phyloP scores from a whole-genome alignment of 2,888 invertebrate species.

The Luperina nickerlii region DNA sequence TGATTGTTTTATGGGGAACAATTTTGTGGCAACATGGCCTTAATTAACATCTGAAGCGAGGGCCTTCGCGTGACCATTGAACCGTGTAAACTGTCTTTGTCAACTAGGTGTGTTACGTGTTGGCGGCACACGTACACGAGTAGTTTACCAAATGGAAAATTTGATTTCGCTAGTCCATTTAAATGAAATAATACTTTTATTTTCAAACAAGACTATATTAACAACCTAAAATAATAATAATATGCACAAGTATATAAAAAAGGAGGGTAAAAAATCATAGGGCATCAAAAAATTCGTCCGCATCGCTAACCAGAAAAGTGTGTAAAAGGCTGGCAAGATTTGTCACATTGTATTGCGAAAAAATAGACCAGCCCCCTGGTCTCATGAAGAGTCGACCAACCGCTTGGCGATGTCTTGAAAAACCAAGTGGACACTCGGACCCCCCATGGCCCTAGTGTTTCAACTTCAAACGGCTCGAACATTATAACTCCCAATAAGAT shows the following conservation, averaged over 20 bases:
- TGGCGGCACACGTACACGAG: conserved; percentile 35
- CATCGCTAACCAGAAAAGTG: background rate
- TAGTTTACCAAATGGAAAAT: conserved; percentile 25
- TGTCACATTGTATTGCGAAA: no score
- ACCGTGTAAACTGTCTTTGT: conserved; percentile 73
- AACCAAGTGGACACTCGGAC: no score
- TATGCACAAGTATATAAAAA: background rate
- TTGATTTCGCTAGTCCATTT: background rate
- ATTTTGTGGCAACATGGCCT: conserved; percentile 70
- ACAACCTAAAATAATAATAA: background rate
- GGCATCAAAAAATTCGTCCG: no score
- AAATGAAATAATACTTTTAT: background rate
- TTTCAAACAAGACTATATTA: background rate
- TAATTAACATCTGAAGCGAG: conserved; percentile 74
- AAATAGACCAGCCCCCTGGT: no score
- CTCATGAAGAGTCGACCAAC: no score
- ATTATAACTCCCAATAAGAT: no score
- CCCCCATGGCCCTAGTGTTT: no score
- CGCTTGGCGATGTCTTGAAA: no score
- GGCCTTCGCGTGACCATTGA: conserved; percentile 74
- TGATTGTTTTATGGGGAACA: conserved; percentile 68
- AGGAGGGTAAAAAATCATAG: background rate
- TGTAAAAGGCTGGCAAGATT: background rate
- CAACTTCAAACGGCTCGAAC: no score
- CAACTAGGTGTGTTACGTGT: conserved; percentile 54